These are phyloP conservation scores for Willowsia nigromaculata DNA, from an alignment of 2,888 invertebrate genomes.

Conservation along the genomic window DNA sequence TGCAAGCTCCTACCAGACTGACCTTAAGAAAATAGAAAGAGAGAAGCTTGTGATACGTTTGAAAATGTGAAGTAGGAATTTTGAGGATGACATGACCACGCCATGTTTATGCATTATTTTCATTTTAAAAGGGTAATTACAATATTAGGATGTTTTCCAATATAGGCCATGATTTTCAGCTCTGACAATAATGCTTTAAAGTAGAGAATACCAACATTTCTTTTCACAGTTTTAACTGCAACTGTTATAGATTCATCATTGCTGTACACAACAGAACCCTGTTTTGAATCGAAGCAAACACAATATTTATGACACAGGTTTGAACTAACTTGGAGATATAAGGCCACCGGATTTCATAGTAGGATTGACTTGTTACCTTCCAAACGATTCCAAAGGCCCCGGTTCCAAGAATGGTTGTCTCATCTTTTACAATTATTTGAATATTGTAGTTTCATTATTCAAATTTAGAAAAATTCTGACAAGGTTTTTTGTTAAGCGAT, in stretches of 20 bases:
- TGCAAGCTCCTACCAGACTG: conserved; percentile 76
- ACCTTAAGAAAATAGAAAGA: conserved; percentile 52
- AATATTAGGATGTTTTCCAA: conserved; percentile 74
- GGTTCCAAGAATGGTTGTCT: conserved; percentile 71
- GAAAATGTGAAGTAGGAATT: not conserved
- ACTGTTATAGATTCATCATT: conserved; percentile 67
- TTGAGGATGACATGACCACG: conserved; percentile 13
- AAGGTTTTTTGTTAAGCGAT: not conserved
- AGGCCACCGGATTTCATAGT: not conserved
- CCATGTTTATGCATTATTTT: not conserved
- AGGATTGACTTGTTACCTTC: conserved; percentile 62
- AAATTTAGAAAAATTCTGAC: not conserved
- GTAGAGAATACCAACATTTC: conserved; percentile 73
- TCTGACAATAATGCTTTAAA: conserved; percentile 75
- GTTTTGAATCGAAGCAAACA: not conserved
- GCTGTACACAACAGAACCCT: conserved; percentile 50
- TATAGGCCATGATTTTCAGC: conserved; percentile 74
- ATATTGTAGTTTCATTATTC: not conserved
- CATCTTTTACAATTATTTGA: too few species aligned
- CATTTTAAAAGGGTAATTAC: conserved; percentile 32
- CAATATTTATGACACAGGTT: not conserved
- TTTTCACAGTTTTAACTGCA: conserved; percentile 72
- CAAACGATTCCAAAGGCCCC: conserved; percentile 74
- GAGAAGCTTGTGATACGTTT: not conserved
- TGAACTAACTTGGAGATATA: not conserved